Conservation (phyloP, 2,888 invertebrate species). For the Reticulitermes lucifugus region DNA sequence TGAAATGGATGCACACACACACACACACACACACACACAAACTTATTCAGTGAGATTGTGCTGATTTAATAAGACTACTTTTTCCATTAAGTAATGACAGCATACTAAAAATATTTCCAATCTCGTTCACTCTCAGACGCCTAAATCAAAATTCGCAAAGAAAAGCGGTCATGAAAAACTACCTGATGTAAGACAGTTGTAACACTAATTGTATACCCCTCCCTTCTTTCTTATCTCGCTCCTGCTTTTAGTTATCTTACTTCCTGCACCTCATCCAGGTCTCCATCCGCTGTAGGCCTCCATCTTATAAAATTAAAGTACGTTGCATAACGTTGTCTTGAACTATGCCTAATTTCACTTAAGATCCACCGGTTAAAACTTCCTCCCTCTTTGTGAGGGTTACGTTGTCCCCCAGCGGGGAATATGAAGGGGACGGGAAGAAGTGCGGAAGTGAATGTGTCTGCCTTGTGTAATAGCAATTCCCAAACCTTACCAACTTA, state of each 20-base stretch:
- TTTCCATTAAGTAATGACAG: too few relatives aligned
- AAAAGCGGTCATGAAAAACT: too few relatives aligned
- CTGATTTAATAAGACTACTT: too few relatives aligned
- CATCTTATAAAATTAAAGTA: slow-evolving; percentile 24
- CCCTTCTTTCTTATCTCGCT: not conserved
- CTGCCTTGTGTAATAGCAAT: slow-evolving; percentile 23
- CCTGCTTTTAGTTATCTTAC: not conserved
- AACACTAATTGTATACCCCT: not conserved
- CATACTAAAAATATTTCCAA: too few relatives aligned
- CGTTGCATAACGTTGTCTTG: slow-evolving; percentile 19
- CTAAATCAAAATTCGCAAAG: too few relatives aligned
- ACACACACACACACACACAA: too few relatives aligned
- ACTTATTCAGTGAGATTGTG: too few relatives aligned
- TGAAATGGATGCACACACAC: too few relatives aligned
- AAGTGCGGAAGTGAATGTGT: not conserved
- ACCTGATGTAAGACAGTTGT: not conserved
- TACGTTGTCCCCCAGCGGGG: slow-evolving; percentile 9
- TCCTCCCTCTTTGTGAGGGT: slow-evolving; percentile 8
- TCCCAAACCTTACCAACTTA: slow-evolving; percentile 36
- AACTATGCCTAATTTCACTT: slow-evolving; percentile 28
- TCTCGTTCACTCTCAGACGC: too few relatives aligned
- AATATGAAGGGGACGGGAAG: not conserved
- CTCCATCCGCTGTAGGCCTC: not conserved
- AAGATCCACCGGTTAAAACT: not conserved
- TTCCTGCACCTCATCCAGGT: slow-evolving; percentile 20